phyloP scores from a whole-genome alignment of 23 tunicate species.

The Trididemnum clinides region DNA sequence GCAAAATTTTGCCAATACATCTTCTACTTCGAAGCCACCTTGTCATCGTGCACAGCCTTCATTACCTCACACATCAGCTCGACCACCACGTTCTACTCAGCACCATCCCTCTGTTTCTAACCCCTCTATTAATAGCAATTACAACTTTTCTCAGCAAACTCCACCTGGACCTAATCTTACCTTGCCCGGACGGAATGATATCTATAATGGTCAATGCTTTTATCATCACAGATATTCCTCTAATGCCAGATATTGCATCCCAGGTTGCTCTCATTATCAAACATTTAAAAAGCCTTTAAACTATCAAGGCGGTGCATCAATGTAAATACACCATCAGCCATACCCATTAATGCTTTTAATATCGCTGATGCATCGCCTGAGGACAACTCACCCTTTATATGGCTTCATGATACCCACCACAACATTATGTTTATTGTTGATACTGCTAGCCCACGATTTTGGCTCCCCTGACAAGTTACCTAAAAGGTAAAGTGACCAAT shows the following conservation, averaged over 20 bases:
- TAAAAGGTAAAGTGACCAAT: slow-evolving; percentile 8
- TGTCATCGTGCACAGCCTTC: too few relatives aligned
- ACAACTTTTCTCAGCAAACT: too few relatives aligned
- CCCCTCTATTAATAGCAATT: too few relatives aligned
- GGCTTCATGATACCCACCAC: background rate
- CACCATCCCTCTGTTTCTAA: too few relatives aligned
- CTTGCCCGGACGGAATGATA: background rate
- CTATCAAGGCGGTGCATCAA: slow-evolving; percentile 9
- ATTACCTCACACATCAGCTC: too few relatives aligned
- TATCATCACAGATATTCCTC: background rate
- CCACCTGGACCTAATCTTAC: background rate
- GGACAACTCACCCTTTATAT: background rate
- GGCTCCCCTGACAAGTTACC: background rate
- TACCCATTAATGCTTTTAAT: background rate
- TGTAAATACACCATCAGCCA: background rate
- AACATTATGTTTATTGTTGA: slow-evolving; percentile 2
- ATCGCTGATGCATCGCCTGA: slow-evolving; percentile 6
- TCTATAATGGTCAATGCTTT: background rate
- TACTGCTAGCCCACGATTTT: slow-evolving; percentile 17
- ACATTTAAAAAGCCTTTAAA: background rate
- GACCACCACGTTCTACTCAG: too few relatives aligned
- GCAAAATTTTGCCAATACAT: too few relatives aligned
- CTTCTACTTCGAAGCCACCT: too few relatives aligned
- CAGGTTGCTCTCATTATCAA: background rate
- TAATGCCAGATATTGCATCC: slow-evolving; percentile 8